Evolutionary conservation across 2,113 vertebrate genomes (phyloP).

Genomic region (Pteronura brasiliensis): DNA sequence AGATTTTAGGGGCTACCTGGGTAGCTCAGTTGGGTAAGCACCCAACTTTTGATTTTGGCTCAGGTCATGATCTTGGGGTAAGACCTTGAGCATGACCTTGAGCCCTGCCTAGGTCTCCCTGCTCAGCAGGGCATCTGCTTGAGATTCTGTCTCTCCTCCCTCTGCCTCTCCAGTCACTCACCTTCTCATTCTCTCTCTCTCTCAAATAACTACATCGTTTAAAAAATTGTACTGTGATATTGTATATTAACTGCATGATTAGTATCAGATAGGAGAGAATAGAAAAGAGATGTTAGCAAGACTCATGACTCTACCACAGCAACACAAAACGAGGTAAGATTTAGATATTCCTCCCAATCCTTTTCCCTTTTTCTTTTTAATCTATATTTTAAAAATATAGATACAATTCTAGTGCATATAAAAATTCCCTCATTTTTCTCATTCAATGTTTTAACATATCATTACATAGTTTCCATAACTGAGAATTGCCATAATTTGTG

Average conservation of each 20-base stretch:
- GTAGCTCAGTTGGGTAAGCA: not conserved
- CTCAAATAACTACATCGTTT: not conserved
- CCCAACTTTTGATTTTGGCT: not conserved
- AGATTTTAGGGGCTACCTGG: not conserved
- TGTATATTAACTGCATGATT: not conserved
- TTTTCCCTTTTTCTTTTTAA: not conserved
- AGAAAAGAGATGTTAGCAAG: not conserved
- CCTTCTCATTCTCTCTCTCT: not conserved
- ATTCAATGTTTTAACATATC: not conserved
- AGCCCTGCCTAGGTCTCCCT: too few relatives aligned
- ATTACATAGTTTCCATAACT: not conserved
- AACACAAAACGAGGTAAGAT: not conserved
- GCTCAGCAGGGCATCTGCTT: not conserved
- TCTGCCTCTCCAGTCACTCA: not conserved
- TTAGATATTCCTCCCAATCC: not conserved
- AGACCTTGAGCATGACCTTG: too few relatives aligned
- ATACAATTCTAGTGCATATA: not conserved
- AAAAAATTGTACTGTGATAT: not conserved
- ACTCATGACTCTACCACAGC: rapidly evolving
- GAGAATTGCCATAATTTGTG: not conserved
- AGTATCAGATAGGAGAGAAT: not conserved
- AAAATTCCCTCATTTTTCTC: not conserved
- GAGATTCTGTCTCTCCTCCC: not conserved
- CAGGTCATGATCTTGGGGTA: not conserved
- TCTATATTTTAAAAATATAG: not conserved